A percentile compares a stretch with the other conserved stretches of the same genome.
Evolutionary conservation across 2,797 vertebrate species (phyloP).

Genomic region (Chelon auratus): DNA sequence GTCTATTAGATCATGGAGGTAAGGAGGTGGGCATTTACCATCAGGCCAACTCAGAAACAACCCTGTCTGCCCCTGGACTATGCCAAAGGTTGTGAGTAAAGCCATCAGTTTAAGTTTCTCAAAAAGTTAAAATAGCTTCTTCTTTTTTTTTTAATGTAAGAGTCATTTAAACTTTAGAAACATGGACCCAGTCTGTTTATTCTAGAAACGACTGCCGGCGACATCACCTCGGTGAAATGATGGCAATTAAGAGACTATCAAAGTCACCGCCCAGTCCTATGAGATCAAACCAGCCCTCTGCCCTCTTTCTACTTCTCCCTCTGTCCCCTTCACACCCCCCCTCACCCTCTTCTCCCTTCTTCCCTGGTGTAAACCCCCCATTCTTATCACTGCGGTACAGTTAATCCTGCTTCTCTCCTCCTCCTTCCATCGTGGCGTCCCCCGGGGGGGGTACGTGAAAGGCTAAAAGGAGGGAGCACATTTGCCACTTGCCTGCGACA

Average conservation of each 20-base stretch:
- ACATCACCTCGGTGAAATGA: slow-evolving; percentile 62
- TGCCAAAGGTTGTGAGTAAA: slow-evolving; percentile 28
- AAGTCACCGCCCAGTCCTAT: slow-evolving; percentile 79
- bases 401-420: no score
- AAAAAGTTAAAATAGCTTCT: slow-evolving; percentile 21
- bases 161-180: slow-evolving; percentile 13
- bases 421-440: slow-evolving; percentile 62
- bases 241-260: slow-evolving; percentile 80
- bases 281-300: slow-evolving; percentile 78
- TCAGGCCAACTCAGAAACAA: slow-evolving; percentile 73
- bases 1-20: slow-evolving; percentile 86
- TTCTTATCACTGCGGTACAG: no score
- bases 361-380: slow-evolving; percentile 71
- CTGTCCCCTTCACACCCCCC: slow-evolving; percentile 55
- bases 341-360: slow-evolving; percentile 14
- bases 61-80: slow-evolving; percentile 61
- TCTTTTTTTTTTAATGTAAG: neutral
- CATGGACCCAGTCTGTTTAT: slow-evolving; percentile 25
- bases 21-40: slow-evolving; percentile 84
- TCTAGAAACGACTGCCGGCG: slow-evolving; percentile 19
- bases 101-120: slow-evolving; percentile 52
- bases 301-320: slow-evolving; percentile 57
- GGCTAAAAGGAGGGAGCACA: slow-evolving; percentile 91
- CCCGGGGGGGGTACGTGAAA: slow-evolving; percentile 58
- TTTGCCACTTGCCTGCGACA: slow-evolving; percentile 98